These are phyloP conservation scores for Denticeps clupeoides DNA, from an alignment of 2,797 vertebrate genomes.

Conservation along the genomic window DNA sequence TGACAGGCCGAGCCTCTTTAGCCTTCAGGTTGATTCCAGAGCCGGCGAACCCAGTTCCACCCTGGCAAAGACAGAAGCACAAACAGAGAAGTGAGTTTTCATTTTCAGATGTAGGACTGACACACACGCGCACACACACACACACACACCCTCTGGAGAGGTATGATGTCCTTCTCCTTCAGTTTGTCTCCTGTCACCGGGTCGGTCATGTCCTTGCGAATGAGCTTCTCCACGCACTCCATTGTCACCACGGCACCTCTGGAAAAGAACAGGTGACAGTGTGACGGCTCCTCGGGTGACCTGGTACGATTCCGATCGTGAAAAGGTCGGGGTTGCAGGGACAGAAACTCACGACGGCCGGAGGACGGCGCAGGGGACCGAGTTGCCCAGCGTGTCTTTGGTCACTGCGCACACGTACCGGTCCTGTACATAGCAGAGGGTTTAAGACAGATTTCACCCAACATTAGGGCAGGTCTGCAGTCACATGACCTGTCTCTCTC, in stretches of 20 bases:
- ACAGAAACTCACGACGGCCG: constrained; percentile 69
- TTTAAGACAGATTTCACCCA: neutral
- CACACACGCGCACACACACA: neutral
- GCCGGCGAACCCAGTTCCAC: constrained; percentile 76
- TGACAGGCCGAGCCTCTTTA: constrained; percentile 79
- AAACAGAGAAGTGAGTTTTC: neutral
- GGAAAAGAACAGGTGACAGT: neutral
- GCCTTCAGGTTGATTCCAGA: constrained; percentile 73
- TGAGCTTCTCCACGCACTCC: constrained; percentile 81
- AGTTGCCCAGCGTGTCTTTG: constrained; percentile 75
- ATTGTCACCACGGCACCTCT: constrained; percentile 75
- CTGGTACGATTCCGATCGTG: too few species aligned
- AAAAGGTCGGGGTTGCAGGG: too few species aligned
- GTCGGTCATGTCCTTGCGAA: constrained; percentile 79
- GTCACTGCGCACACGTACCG: constrained; percentile 80
- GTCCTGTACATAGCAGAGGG: constrained; percentile 46
- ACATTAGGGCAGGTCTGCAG: too few species aligned
- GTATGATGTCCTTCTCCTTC: constrained; percentile 70
- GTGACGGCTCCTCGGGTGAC: too few species aligned
- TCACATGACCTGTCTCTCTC: too few species aligned
- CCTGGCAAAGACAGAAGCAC: constrained; percentile 42
- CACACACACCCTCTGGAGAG: constrained; percentile 68
- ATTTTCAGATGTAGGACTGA: neutral
- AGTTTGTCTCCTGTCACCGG: constrained; percentile 68
- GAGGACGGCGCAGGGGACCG: constrained; percentile 74